Percentiles rank a stretch among this genome's conserved stretches.
Conservation (phyloP, 35 echinoderm and acorn worm species). For the Holothuria glaberrima region DNA sequence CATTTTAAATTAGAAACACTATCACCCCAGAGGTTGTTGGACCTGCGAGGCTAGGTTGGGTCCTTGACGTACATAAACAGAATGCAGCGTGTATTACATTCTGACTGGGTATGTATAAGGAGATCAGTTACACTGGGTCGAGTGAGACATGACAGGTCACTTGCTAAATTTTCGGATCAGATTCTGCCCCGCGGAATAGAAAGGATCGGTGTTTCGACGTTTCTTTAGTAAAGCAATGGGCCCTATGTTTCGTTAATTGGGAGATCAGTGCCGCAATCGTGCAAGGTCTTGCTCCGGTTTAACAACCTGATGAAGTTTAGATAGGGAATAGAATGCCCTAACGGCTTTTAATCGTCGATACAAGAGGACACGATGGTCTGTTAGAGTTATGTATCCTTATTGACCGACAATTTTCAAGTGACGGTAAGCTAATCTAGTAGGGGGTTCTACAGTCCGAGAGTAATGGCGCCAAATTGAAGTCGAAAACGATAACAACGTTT, state of each 20-base stretch:
- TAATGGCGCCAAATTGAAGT: no score
- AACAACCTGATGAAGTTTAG: neutral
- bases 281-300: conserved; percentile 1
- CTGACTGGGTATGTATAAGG: neutral
- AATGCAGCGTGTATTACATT: conserved; percentile 39
- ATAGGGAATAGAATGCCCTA: conserved; percentile 11
- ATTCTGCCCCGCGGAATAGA: conserved; percentile 6
- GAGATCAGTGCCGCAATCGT: conserved; percentile 25
- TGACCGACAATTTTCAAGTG: conserved; percentile 18
- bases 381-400: neutral
- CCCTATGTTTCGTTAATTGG: conserved; percentile 18
- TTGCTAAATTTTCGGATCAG: conserved; percentile 22
- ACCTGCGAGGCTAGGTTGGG: conserved; percentile 39
- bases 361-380: neutral
- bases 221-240: neutral
- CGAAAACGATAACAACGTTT: no score
- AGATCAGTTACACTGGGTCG: conserved; percentile 37
- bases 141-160: conserved; percentile 27
- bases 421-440: no score
- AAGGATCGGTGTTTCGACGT: neutral
- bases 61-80: conserved; percentile 38
- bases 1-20: conserved; percentile 50
- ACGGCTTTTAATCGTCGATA: conserved; percentile 13
- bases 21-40: neutral
- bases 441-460: no score